These are phyloP conservation scores for Sorex maritimensis DNA, from an alignment of 2,797 vertebrate genomes.

Conservation along the genomic window DNA sequence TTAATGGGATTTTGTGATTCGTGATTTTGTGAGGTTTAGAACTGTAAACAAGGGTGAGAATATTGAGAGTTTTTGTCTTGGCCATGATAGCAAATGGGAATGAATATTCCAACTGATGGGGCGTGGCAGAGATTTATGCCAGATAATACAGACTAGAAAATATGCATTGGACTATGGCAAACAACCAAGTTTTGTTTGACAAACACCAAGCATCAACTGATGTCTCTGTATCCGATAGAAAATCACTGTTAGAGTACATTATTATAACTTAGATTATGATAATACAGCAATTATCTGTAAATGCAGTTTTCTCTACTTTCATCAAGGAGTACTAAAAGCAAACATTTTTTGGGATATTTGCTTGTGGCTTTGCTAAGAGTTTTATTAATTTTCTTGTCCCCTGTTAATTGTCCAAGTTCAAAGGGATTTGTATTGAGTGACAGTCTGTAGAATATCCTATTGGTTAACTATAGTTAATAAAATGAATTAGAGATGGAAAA, in stretches of 20 bases:
- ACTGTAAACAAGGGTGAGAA: neutral
- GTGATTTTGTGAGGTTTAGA: neutral
- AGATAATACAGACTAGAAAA: too few species aligned
- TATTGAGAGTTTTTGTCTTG: neutral
- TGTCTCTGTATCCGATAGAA: neutral
- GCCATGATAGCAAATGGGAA: neutral
- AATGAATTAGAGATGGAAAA: too few species aligned
- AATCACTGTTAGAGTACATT: neutral
- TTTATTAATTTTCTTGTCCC: too few species aligned
- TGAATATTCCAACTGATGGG: neutral
- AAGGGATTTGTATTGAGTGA: too few species aligned
- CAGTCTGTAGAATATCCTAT: too few species aligned
- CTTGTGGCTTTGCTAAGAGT: too few species aligned
- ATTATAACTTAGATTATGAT: neutral
- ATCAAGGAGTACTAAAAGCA: neutral
- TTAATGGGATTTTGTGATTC: too few species aligned
- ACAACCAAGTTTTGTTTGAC: too few species aligned
- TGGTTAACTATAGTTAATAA: too few species aligned
- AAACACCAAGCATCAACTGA: too few species aligned
- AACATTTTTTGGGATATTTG: neutral
- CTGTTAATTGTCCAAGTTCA: too few species aligned
- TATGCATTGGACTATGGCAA: too few species aligned
- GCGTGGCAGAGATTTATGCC: neutral
- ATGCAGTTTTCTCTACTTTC: neutral
- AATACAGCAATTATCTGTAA: neutral